Base-by-base conservation (phyloP, 2,888 invertebrate species). In the Drosophila koepferae region DNA sequence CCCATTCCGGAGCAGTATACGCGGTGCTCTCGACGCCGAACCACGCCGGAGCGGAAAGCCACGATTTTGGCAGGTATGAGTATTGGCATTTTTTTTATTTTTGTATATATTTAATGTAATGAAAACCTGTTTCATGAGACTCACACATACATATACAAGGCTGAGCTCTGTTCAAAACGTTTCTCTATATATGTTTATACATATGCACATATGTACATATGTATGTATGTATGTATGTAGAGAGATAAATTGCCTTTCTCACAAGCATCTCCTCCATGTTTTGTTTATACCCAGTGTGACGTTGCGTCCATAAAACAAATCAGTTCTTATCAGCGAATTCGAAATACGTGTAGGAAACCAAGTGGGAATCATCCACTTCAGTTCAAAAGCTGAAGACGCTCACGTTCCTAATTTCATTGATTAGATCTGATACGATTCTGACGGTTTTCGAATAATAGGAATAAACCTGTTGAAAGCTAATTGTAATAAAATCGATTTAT, bases 1-100 rank as follows among this genome's bases (percentile, higher is more conserved):
- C 23, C n/a, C 66, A 66, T 9, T 56, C 73, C 53, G 72, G 56
- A 7, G 54, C 86, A 87, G 86, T 87, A 54, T 87, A 87, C 86
- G 58, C 80, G 48, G 90, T 76, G 77, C 80, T 87, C 63, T 85
- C 90, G 46, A 72, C 82, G 74, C 72, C 80, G 61, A 77, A 80
- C 59, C 85, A 87, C 81, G 43, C 70, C 43, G 65, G 59, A 66
- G 44, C 70, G 53, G 73, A 55, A 40, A 31, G 58, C 20, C 58
- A 60, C 36, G 62, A 76, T 40, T 81, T 71, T 40, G 67, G 59
- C 80, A 81, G 77, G 86, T 90, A 59, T 79, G 87, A 1, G 16
- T 18, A 20, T 9, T 54, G 31, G 3, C 1, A 8, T 41, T 48
- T 6, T n/a, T 9, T 3, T 46, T 7, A 10, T 44, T 14, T 14